These are phyloP conservation scores for Caenorhabditis sp. DNA, from an alignment of 2,888 invertebrate genomes.

Conservation along the genomic window DNA sequence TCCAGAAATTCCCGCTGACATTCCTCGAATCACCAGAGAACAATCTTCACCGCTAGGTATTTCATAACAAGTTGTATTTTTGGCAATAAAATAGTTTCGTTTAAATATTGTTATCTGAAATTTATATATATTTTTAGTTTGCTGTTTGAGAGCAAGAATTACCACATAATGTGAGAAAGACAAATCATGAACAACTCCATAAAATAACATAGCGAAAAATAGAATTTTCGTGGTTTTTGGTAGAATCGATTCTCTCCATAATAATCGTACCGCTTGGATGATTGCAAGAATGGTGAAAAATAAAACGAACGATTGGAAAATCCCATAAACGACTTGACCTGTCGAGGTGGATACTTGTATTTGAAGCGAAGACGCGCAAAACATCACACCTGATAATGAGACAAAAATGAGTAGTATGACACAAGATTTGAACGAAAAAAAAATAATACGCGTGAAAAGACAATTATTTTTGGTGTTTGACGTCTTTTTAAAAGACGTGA, in stretches of 20 bases:
- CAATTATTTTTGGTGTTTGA: not conserved
- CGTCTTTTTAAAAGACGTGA: no score
- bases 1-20: not conserved
- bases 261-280: not conserved
- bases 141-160: not conserved
- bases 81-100: not conserved
- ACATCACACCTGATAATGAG: not conserved
- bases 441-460: not conserved
- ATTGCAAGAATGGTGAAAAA: not conserved
- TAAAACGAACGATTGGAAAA: not conserved
- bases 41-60: not conserved
- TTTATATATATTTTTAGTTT: no score
- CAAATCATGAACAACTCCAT: not conserved
- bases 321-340: not conserved
- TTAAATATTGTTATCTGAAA: not conserved
- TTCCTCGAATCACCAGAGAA: not conserved
- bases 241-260: not conserved
- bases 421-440: not conserved
- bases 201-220: not conserved
- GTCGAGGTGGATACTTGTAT: not conserved
- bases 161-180: not conserved
- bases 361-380: not conserved
- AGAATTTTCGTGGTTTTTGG: not conserved
- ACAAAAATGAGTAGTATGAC: no score
- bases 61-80: not conserved